Evolutionary conservation across 2,888 invertebrate species (phyloP).

Genomic region (Portevinia maculata): DNA sequence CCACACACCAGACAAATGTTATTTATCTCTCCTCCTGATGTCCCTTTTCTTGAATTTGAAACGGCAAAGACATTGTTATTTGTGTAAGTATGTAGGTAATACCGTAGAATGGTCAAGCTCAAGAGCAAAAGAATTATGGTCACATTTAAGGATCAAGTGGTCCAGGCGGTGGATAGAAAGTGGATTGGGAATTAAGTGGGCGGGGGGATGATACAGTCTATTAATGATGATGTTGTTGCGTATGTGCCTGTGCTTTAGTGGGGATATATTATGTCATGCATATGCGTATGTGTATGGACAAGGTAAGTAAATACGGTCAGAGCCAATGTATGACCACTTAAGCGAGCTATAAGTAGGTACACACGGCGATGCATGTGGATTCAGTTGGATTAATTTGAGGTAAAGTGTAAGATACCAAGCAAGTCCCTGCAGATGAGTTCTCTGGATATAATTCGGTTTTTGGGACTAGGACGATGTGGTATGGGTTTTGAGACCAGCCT

Average conservation of each 20-base stretch:
- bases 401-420: neutral
- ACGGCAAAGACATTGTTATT: slow-evolving; percentile 61
- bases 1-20: slow-evolving; percentile 24
- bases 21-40: slow-evolving; percentile 25
- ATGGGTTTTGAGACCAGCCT: slow-evolving; percentile 15
- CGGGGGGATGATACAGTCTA: slow-evolving; percentile 18
- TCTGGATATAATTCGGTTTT: slow-evolving; percentile 32
- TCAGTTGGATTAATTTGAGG: slow-evolving; percentile 58
- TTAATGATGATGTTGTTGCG: slow-evolving; percentile 3
- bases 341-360: slow-evolving; percentile 15
- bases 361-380: slow-evolving; percentile 58
- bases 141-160: slow-evolving; percentile 70
- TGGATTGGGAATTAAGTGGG: slow-evolving; percentile 36
- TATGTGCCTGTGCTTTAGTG: slow-evolving; percentile 36
- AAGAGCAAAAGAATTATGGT: slow-evolving; percentile 68
- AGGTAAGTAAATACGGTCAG: slow-evolving; percentile 59
- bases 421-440: slow-evolving; percentile 18
- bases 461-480: slow-evolving; percentile 16
- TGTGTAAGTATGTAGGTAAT: slow-evolving; percentile 40
- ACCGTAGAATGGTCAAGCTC: slow-evolving; percentile 58
- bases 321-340: slow-evolving; percentile 10
- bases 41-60: slow-evolving; percentile 51
- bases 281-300: neutral
- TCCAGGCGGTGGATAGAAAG: slow-evolving; percentile 18
- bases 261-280: neutral